Conservation (phyloP, 2,888 invertebrate species). For the Clusia tigrina region DNA sequence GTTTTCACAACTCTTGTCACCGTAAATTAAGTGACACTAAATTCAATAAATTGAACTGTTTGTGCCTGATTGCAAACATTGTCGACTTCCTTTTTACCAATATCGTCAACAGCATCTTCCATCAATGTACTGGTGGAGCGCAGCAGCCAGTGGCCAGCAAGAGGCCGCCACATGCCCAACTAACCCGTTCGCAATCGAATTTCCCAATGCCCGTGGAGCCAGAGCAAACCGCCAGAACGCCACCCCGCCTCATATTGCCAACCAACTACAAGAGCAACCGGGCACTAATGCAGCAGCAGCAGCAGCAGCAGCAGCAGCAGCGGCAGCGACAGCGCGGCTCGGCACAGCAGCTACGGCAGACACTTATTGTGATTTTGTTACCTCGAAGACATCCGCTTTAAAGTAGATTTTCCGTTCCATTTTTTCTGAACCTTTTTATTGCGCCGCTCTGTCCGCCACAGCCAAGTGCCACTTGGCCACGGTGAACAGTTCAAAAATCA, state of each 20-base stretch:
- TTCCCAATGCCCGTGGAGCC: slow-evolving; percentile 14
- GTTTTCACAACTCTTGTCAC: too few relatives aligned
- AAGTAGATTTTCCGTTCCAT: slow-evolving; percentile 39
- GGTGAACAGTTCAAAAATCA: too few relatives aligned
- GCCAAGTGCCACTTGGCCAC: too few relatives aligned
- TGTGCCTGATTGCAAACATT: slow-evolving; percentile 36
- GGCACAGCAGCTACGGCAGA: slow-evolving; percentile 6
- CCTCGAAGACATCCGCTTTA: slow-evolving; percentile 51
- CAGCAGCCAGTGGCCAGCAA: neutral
- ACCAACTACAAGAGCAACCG: slow-evolving; percentile 18
- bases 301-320: slow-evolving; percentile 15
- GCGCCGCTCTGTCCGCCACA: too few relatives aligned
- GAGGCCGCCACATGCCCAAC: neutral
- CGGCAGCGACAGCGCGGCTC: neutral
- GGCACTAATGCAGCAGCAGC: slow-evolving; percentile 17
- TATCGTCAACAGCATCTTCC: slow-evolving; percentile 16
- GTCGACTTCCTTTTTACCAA: slow-evolving; percentile 37
- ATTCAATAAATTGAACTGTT: slow-evolving; percentile 43
- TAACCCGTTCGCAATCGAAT: slow-evolving; percentile 32
- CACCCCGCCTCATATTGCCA: slow-evolving; percentile 9
- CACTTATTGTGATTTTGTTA: slow-evolving; percentile 47
- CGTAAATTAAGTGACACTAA: slow-evolving; percentile 20
- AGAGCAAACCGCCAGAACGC: neutral
- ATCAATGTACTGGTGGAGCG: neutral
- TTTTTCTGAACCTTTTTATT: slow-evolving; percentile 15